phyloP scores from a whole-genome alignment of 2,797 vertebrate species.

The Hyperoplus immaculatus region DNA sequence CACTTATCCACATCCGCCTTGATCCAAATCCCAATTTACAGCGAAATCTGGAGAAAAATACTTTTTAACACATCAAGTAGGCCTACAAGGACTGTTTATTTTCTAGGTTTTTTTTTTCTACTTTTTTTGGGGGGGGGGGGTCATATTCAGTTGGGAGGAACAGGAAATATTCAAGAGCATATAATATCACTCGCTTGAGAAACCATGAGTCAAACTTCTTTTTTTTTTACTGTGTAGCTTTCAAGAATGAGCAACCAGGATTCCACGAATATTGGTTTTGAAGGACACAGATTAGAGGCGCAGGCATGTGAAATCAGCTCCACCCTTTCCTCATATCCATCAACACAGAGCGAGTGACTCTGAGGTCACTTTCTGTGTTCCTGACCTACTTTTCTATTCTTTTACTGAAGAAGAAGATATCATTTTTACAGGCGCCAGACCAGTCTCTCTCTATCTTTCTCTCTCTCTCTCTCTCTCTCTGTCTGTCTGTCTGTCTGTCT shows the following conservation, averaged over 20 bases:
- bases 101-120: not conserved
- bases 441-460: constrained; percentile 14
- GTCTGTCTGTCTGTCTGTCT: constrained; percentile 9
- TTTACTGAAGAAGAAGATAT: constrained; percentile 32
- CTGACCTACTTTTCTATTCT: constrained; percentile 28
- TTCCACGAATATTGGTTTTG: not conserved
- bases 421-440: constrained; percentile 17
- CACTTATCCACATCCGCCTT: not conserved
- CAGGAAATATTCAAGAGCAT: constrained; percentile 38
- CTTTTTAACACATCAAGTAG: not conserved
- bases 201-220: not conserved
- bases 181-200: constrained; percentile 26
- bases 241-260: not conserved
- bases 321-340: constrained; percentile 35
- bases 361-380: constrained; percentile 31
- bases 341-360: not conserved
- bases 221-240: not conserved
- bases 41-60: not conserved
- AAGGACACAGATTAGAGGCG: not conserved
- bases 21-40: not conserved
- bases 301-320: constrained; percentile 10
- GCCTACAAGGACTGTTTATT: not conserved
- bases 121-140: no score
- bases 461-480: constrained; percentile 21
- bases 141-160: constrained; percentile 2